A percentile compares a stretch with the other conserved stretches of the same genome.
phyloP scores from a whole-genome alignment of 2,888 invertebrate genomes.

The Eubasilissa splendida region DNA sequence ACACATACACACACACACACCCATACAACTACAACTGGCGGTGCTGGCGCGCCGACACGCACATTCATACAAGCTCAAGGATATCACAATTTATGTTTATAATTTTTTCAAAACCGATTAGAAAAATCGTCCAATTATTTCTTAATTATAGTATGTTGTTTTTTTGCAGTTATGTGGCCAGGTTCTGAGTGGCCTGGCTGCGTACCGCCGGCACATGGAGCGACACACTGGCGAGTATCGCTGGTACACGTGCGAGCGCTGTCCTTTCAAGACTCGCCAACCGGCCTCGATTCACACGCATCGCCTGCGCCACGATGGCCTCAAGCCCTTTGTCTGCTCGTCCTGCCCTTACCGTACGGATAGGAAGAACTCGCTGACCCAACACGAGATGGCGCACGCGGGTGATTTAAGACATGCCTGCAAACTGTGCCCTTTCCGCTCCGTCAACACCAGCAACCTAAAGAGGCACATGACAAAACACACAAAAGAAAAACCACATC shows the following conservation, averaged over 20 bases:
- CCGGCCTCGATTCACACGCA: background rate
- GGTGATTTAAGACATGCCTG: conserved; percentile 16
- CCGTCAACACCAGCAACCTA: conserved; percentile 6
- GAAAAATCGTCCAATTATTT: too few relatives aligned
- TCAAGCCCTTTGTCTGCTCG: background rate
- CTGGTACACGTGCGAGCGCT: background rate
- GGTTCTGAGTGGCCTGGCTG: background rate
- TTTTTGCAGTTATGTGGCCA: conserved; percentile 7
- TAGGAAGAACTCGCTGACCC: background rate
- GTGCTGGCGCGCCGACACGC: too few relatives aligned
- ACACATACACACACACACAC: too few relatives aligned
- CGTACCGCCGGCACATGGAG: background rate
- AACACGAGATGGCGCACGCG: background rate
- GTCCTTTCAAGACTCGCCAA: background rate
- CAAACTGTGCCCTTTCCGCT: background rate
- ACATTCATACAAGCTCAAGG: too few relatives aligned
- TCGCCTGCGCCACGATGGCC: conserved; percentile 14
- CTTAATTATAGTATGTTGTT: background rate
- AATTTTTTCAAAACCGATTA: too few relatives aligned
- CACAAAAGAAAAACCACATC: background rate
- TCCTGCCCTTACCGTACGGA: conserved; percentile 6
- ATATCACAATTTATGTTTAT: too few relatives aligned
- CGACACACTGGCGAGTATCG: background rate
- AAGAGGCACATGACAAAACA: conserved; percentile 16
- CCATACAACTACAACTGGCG: too few relatives aligned